phyloP scores from a whole-genome alignment of 23 tunicate genomes.

The Ciona savignyi region DNA sequence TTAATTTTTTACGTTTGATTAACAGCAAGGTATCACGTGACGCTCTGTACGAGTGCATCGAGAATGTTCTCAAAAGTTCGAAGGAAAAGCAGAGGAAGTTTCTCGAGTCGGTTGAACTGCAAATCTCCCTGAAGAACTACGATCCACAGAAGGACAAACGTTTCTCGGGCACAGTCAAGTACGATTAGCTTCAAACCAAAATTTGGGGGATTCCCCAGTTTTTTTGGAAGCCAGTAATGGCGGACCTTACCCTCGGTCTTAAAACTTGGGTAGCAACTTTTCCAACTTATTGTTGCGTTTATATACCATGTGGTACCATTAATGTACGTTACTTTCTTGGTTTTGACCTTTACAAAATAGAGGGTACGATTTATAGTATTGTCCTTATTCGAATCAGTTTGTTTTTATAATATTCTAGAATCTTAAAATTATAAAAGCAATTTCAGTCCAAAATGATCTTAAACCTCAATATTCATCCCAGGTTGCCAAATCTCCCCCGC shows the following conservation, averaged over 20 bases:
- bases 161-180: constrained; percentile 98
- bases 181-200: constrained; percentile 34
- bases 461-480: constrained; percentile 5
- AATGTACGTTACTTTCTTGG: neutral
- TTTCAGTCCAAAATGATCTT: too few species aligned
- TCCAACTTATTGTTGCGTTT: neutral
- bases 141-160: constrained; percentile 99
- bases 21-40: constrained; percentile 90
- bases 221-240: constrained; percentile 53
- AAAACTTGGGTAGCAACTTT: constrained; percentile 70
- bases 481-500: constrained; percentile 84
- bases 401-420: too few species aligned
- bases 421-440: too few species aligned
- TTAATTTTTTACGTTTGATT: too few species aligned
- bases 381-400: too few species aligned
- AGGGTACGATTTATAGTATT: too few species aligned
- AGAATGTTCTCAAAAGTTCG: constrained; percentile 35
- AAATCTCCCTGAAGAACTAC: constrained; percentile 89
- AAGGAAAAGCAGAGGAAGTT: constrained; percentile 72
- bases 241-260: constrained; percentile 96
- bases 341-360: too few species aligned
- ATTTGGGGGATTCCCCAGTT: neutral
- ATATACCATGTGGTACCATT: neutral
- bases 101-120: constrained; percentile 95
- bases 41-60: constrained; percentile 71